These are phyloP conservation scores for Myiotriccus ornatus DNA, from an alignment of 2,797 vertebrate genomes.

Conservation along the genomic window DNA sequence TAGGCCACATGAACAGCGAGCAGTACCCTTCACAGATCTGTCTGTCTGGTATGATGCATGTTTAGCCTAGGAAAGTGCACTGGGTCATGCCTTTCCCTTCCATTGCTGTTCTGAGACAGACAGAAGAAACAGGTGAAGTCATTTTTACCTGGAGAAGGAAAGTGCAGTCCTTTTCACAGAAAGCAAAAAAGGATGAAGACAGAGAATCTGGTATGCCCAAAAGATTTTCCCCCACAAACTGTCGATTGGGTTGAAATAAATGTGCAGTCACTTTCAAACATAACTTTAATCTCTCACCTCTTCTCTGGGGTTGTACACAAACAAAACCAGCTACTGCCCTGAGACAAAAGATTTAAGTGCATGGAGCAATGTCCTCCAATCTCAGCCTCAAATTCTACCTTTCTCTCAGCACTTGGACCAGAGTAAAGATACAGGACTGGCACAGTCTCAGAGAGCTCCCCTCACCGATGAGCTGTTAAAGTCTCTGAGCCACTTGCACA, in stretches of 20 bases:
- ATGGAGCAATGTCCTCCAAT: background rate
- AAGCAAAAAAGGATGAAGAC: background rate
- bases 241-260: background rate
- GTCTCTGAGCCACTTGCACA: too few species aligned
- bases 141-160: background rate
- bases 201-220: background rate
- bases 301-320: background rate
- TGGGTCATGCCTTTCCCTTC: background rate
- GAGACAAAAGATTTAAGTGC: background rate
- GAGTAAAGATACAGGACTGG: background rate
- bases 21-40: background rate
- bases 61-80: background rate
- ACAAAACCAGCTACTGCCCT: background rate
- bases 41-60: background rate
- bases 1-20: background rate
- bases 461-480: fast-evolving
- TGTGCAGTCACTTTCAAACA: background rate
- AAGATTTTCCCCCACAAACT: background rate
- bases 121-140: background rate
- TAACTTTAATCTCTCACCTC: background rate
- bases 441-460: background rate
- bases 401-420: fast-evolving
- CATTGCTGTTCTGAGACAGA: background rate
- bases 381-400: background rate
- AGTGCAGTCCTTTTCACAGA: background rate